phyloP scores from a whole-genome alignment of 2,113 vertebrate species.

The Clinocottus analis region DNA sequence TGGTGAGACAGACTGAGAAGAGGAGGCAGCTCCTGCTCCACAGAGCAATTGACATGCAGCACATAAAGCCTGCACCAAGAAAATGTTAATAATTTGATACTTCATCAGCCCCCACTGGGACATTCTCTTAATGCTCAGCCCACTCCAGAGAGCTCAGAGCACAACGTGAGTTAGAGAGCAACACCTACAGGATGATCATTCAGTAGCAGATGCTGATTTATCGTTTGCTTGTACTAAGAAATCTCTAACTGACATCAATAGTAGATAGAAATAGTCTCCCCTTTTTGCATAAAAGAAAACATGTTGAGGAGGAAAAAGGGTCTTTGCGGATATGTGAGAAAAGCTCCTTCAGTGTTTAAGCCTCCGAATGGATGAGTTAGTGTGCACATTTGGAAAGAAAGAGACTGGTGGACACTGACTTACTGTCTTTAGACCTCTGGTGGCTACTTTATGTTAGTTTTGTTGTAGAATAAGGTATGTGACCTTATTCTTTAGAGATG shows the following conservation, averaged over 20 bases:
- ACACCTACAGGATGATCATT: constrained; percentile 22
- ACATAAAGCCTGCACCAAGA: constrained; percentile 43
- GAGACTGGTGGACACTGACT: background rate
- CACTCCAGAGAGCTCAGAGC: constrained; percentile 25
- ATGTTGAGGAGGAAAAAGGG: background rate
- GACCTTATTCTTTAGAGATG: no score
- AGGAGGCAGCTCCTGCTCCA: constrained; percentile 60
- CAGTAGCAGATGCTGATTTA: constrained; percentile 6
- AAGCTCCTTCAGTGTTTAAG: background rate
- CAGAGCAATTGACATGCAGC: constrained; percentile 53
- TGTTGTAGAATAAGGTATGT: no score
- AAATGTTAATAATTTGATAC: constrained; percentile 60
- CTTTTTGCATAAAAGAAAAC: background rate
- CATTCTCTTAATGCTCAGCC: constrained; percentile 21
- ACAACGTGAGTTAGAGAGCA: constrained; percentile 34
- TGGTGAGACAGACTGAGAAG: constrained; percentile 67
- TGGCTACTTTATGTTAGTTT: background rate
- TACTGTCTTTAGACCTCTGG: background rate
- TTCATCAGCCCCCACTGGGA: constrained; percentile 55
- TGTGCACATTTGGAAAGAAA: background rate
- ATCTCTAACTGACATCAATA: background rate
- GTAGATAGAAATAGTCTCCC: background rate
- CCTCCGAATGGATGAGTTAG: background rate
- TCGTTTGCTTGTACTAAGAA: background rate
- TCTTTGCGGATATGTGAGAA: background rate